Evolutionary conservation across 2,113 vertebrate genomes (phyloP), one percentile per base, ranked within the genome.

Genomic region (Pica pica): DNA sequence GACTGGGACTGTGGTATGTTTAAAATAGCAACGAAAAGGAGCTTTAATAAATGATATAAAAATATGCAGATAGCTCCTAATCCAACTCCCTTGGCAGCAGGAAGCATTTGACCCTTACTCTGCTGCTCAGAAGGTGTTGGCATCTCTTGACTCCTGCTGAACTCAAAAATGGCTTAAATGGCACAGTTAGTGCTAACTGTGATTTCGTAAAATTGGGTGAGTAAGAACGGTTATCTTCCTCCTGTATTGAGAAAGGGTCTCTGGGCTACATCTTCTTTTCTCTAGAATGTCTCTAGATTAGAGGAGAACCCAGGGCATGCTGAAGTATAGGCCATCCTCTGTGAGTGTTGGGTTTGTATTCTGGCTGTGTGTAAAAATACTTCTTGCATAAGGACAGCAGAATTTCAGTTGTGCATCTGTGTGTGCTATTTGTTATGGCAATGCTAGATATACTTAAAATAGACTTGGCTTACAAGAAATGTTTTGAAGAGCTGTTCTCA

Each of bases 291-390:
- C 13, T 86, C 44, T 39, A 5, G 39, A 8, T 39, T 16, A 47
- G 59, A 46, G 74, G 26, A 84, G 31, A 61, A 1, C 10, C 20
- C 37, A 4, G 42, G 21, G 18, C 16, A 2, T 70, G 60, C 65
- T 49, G 74, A 46, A 35, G 50, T 17, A 9, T 42, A 28, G 41
- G 41, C 31, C 19, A 8, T 12, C 8, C 26, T 56, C n/a, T 41
- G 4, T 0, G 4, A 39, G 20, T 4, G 12, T 1, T 33, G 44
- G 17, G 21, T 59, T 63, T 21, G 1, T 46, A 5, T 28, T 71
- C 21, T 63, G 49, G 8, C 46, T 52, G 2, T 22, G 56, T 61
- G 39, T 64, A 37, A 52, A 52, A 60, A 13, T 11, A 4, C 31
- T 33, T 11, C 13, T 26, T 49, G 52, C 22, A 8, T 33, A 37